Base-by-base conservation (phyloP, 2,888 invertebrate genomes). In the Schizaphis graminum region DNA sequence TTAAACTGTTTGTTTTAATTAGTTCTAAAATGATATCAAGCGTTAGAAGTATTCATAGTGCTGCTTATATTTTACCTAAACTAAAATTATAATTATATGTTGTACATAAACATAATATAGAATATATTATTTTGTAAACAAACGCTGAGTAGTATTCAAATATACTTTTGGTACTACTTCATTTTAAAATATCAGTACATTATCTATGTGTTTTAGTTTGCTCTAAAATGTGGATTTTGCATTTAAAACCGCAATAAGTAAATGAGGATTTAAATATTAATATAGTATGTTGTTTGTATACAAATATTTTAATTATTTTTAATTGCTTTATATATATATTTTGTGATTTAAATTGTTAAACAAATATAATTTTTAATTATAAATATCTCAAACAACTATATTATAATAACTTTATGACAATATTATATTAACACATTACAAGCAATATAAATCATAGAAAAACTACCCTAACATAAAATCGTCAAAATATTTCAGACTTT, bases 1-100 rank as follows among this genome's bases (percentile, higher is more conserved):
- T 91, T 77, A 92, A 92, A 87, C 92, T 44, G 86, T 92, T 87
- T 92, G 86, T 87, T 92, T 86, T 92, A 92, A 92, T 92, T 87
- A 87, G 92, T 86, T 92, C 61, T 49, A 61, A 87, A 87, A 92
- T 16, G 92, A 49, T 67, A 47, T 90, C 67, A 21, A 49, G 11
- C 35, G 26, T 56, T 86, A 87, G 61, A 35, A 26, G 35, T 35
- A 47, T 86, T 28, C 44, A 26, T 41, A 56, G 57, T 86, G n/a
- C 35, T 77, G 5, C 21, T 16, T 90, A 53, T 53, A 53, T 28
- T 56, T 91, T 24, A n/a, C n/a, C n/a, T 44, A 44, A 56, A 91
- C 91, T 56, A 21, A 92, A 61, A 47, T 57, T 44, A 28, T 85
- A 91, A 91, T 91, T 85, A 28, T 85, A 84, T 47, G 67, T 35